Base-by-base conservation (phyloP, 1,140 invertebrate genomes). In the Bombus sylvicola region DNA sequence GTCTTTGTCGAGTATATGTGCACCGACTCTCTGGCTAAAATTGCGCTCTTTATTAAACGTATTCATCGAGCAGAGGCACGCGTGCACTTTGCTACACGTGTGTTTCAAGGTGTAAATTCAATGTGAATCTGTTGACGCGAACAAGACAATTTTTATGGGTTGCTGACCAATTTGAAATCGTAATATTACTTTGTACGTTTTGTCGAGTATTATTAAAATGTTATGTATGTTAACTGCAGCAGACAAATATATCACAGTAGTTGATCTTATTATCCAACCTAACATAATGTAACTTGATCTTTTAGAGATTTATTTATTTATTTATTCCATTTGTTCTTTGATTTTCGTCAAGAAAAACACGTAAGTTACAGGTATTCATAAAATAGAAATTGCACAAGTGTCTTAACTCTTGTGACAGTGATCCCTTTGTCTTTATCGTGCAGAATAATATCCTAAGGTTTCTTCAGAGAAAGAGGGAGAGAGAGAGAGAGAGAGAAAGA, bases 401-500 rank as follows among this genome's bases (percentile, higher is more conserved):
- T 81, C 69, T 73, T 71, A 39, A 37, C n/a, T 78, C 3, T 28
- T 22, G 34, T 66, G 43, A 43, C 75, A 78, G 34, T 81, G 59
- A 66, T 76, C n/a, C 73, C 75, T 53, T 78, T 85, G 47, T 37
- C 80, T 75, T 47, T 59, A 15, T 71, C n/a, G 10, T 22, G 64
- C 57, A n/a, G 79, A 88, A 81, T 74, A 41, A 59, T 47, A 34
- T 79, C 59, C 43, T 92, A 91, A 74, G 91, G 91, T 91, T 91
- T 91, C 90, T 68, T 68, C 57, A 22, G 47, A 53, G 18, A 53
- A 22, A 53, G 47, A 53, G 18, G 5, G 47, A 47, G 15, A 34
- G 34, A 34, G 43, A 43, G 34, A 34, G 34, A 22, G 15, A 76
- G 43, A 47, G 43, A 47, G 15, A 47, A 0, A 47, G 47, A 47